A percentile compares a stretch with the other conserved stretches of the same genome.
Evolutionary conservation across 2,888 invertebrate species (phyloP).

Genomic region (Eledona agricola): DNA sequence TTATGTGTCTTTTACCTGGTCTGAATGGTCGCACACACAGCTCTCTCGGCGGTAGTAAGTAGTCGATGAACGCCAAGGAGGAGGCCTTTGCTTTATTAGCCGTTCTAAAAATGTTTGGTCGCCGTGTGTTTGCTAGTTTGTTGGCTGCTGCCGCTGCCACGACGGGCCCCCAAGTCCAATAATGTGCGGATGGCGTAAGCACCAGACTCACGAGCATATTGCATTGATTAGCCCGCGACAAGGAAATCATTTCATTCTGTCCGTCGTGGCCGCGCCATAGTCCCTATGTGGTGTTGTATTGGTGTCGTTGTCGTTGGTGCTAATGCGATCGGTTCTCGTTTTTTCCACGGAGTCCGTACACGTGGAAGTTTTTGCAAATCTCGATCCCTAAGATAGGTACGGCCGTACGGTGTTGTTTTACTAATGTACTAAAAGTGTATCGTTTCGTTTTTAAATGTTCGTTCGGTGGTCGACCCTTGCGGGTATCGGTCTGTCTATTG

Average conservation of each 20-base stretch:
- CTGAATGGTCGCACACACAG: slow-evolving; percentile 53
- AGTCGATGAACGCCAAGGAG: slow-evolving; percentile 47
- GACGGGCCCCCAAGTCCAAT: slow-evolving; percentile 31
- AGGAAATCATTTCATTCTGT: slow-evolving; percentile 39
- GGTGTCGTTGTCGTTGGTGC: slow-evolving; percentile 9
- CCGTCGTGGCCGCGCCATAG: too few species aligned
- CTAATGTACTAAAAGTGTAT: too few species aligned
- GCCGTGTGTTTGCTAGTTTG: too few species aligned
- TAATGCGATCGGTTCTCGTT: slow-evolving; percentile 12
- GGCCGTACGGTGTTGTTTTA: too few species aligned
- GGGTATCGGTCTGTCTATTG: too few species aligned
- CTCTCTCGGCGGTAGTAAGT: slow-evolving; percentile 41
- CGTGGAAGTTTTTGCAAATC: slow-evolving; percentile 12
- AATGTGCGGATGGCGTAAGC: slow-evolving; percentile 34
- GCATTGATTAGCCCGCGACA: slow-evolving; percentile 52
- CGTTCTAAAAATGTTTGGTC: slow-evolving; percentile 59
- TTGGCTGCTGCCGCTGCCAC: too few species aligned
- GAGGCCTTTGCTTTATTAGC: slow-evolving; percentile 57
- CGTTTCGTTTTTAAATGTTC: slow-evolving; percentile 4
- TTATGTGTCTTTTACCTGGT: slow-evolving; percentile 59
- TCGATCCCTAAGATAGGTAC: too few species aligned
- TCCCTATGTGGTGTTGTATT: slow-evolving; percentile 21
- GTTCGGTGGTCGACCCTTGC: too few species aligned
- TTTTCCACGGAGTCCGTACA: slow-evolving; percentile 1
- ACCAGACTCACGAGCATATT: slow-evolving; percentile 27